Percentiles rank a stretch among this genome's conserved stretches.
Evolutionary conservation across 30 jellyfish, hydroid and myxozoan species (phyloP).

Genomic region (Clytia hemisphaerica): DNA sequence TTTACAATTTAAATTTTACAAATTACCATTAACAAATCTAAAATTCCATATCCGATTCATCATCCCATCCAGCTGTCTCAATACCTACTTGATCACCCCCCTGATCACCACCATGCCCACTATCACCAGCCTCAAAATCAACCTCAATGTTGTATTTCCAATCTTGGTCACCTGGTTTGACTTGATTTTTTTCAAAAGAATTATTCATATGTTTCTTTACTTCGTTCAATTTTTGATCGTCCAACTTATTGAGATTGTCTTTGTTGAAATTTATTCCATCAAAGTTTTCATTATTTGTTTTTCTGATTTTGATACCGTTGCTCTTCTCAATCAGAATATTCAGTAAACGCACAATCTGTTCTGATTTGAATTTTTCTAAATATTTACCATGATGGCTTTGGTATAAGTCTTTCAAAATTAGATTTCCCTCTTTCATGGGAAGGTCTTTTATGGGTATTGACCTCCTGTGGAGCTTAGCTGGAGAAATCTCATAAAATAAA

Average conservation of each 20-base stretch:
- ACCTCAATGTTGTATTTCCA: conserved; percentile 90
- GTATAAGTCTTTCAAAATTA: conserved; percentile 19
- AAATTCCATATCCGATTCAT: conserved; percentile 84
- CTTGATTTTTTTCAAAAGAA: conserved; percentile 61
- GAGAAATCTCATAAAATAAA: conserved; percentile 33
- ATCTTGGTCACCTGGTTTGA: conserved; percentile 77
- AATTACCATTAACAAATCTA: conserved; percentile 1
- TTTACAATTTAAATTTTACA: too few relatives aligned
- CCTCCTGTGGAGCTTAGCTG: conserved; percentile 76
- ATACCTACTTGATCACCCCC: conserved; percentile 30
- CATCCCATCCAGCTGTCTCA: conserved; percentile 84
- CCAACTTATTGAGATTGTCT: conserved; percentile 50
- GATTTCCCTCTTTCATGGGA: not conserved
- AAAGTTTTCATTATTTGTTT: not conserved
- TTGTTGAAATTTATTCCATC: not conserved
- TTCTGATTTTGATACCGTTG: conserved; percentile 9
- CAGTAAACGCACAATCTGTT: conserved; percentile 49
- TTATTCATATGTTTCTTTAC: conserved; percentile 82
- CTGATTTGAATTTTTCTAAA: conserved; percentile 35
- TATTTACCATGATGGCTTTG: conserved; percentile 64
- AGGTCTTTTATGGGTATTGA: conserved; percentile 75
- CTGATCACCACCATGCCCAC: conserved; percentile 40
- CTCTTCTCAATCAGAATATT: conserved; percentile 31
- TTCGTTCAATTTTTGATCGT: conserved; percentile 53
- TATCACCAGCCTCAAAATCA: conserved; percentile 35